phyloP scores from a whole-genome alignment of 2,113 vertebrate species.

The Tachycineta bicolor region DNA sequence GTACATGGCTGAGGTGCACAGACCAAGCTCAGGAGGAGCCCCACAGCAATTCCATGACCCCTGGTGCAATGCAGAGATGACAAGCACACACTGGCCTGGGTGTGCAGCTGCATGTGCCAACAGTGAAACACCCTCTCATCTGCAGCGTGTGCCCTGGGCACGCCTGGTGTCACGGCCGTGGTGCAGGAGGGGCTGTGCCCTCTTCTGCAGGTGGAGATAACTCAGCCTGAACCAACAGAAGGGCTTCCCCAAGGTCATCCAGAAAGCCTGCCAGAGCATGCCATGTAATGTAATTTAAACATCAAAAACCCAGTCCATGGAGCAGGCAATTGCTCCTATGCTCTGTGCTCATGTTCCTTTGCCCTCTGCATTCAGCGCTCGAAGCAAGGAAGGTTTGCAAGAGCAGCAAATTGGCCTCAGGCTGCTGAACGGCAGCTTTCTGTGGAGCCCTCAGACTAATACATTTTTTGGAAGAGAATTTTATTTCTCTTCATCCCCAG shows the following conservation, averaged over 20 bases:
- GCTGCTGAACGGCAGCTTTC: not conserved
- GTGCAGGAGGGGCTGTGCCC: not conserved
- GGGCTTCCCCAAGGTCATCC: not conserved
- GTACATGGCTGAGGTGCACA: accelerated
- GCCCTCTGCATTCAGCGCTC: accelerated
- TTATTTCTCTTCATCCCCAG: constrained; percentile 35
- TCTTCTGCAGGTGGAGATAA: not conserved
- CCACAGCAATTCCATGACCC: not conserved
- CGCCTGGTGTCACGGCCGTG: accelerated
- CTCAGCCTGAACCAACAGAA: not conserved
- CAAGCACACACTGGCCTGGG: not conserved
- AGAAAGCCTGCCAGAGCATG: not conserved
- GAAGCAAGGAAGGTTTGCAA: not conserved
- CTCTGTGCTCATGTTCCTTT: not conserved
- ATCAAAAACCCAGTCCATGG: not conserved
- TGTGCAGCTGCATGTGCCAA: not conserved
- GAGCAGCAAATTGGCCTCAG: not conserved
- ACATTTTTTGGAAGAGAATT: constrained; percentile 12
- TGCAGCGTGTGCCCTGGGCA: not conserved
- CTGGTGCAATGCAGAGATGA: accelerated
- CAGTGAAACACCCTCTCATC: not conserved
- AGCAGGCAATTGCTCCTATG: not conserved
- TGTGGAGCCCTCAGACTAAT: not conserved
- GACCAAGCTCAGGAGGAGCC: not conserved
- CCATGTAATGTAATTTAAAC: not conserved